Evolutionary conservation across 1,140 invertebrate species (phyloP), one percentile per base, ranked within the genome.

Genomic region (Pseudomyrmex dendroicus): DNA sequence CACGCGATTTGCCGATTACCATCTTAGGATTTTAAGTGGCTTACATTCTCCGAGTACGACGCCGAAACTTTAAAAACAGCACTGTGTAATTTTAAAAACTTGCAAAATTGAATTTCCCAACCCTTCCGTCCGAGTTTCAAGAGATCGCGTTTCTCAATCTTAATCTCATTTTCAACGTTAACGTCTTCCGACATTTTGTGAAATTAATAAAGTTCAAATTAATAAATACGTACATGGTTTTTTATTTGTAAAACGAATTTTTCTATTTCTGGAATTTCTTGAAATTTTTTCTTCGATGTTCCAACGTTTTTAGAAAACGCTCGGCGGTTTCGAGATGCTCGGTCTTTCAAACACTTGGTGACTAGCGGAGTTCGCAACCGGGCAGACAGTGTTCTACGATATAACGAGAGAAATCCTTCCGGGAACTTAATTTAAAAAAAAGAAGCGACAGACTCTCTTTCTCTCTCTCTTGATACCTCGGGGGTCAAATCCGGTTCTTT

Each of bases 1-100:
- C 72, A 74, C 57, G 72, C 73, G 22, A 74, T 63, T 76, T 17
- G 61, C 17, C 48, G 59, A 76, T 76, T 76, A 64, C 12, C 20
- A 25, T 54, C 13, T 4, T 15, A 9, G 35, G 35, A 35, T 35
- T 35, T 35, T 35, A 35, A 35, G 35, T 35, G 35, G 35, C 35
- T 35, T 35, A 35, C 35, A 35, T 35, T 35, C 46, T 76, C 46
- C 17, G 0, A 76, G 35, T 48, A 22, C 3, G n/a, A 13, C 35
- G 35, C 10, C 48, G 48, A n/a, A 35, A 52, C 63, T 62, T 7
- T 5, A 12, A 44, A 15, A 8, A 67, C 9, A 13, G 8, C 35
- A 35, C 5, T 9, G 5, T 1, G 17, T 8, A 9, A 62, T 15
- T 74, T 35, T 35, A n/a, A 68, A 25, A 7, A 68, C 68, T 78